Evolutionary conservation across 1,140 invertebrate genomes (phyloP).

Genomic region (Zaprionus taronus): DNA sequence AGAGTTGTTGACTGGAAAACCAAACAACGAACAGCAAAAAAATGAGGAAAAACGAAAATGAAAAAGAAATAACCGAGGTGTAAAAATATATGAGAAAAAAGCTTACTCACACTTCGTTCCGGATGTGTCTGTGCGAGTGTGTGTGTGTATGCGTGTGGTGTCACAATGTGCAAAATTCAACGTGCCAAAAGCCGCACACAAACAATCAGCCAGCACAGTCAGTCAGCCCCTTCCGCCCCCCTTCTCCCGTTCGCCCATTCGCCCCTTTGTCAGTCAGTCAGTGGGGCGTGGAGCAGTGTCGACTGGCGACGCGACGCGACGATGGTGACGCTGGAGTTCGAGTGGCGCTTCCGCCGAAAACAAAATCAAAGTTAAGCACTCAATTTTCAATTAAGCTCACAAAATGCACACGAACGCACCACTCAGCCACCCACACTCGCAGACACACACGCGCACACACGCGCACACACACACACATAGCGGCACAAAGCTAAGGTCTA

Average conservation of each 20-base stretch:
- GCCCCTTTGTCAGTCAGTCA: not conserved
- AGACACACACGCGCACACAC: not conserved
- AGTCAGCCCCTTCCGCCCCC: not conserved
- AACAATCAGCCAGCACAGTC: constrained; percentile 47
- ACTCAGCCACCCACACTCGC: constrained; percentile 34
- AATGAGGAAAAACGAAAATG: not conserved
- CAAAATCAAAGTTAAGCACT: constrained; percentile 72
- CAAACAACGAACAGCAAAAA: constrained; percentile 20
- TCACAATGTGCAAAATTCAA: constrained; percentile 54
- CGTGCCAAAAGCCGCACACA: constrained; percentile 57
- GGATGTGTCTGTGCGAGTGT: not conserved
- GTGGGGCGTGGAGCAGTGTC: constrained; percentile 9
- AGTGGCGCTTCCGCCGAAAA: constrained; percentile 63
- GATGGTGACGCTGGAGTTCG: constrained; percentile 41
- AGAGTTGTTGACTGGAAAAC: constrained; percentile 32
- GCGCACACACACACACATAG: not conserved
- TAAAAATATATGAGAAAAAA: constrained; percentile 40
- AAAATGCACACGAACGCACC: constrained; percentile 59
- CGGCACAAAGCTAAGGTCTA: constrained; percentile 38
- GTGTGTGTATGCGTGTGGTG: constrained; percentile 12
- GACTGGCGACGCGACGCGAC: not conserved
- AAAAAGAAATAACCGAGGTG: constrained; percentile 38
- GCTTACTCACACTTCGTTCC: not conserved
- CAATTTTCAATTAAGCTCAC: constrained; percentile 71
- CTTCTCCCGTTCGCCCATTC: not conserved